These are phyloP conservation scores for Terebella lapidaria DNA, from an alignment of 2,888 invertebrate species.

Conservation along the genomic window DNA sequence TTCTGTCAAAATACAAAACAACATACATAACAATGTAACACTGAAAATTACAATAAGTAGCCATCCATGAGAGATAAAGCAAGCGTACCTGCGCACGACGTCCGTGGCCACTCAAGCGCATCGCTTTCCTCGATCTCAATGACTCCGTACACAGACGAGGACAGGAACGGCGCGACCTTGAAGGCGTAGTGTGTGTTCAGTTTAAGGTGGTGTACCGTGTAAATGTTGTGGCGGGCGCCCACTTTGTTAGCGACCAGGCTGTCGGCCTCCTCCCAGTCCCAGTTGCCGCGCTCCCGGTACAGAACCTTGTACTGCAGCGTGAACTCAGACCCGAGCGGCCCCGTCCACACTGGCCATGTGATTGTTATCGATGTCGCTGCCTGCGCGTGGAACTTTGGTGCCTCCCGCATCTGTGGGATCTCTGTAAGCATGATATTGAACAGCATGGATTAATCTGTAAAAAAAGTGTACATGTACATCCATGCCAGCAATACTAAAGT, in stretches of 20 bases:
- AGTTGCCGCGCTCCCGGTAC: slow-evolving; percentile 8
- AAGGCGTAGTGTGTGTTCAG: slow-evolving; percentile 19
- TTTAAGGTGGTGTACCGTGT: slow-evolving; percentile 4
- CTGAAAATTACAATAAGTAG: too few species aligned
- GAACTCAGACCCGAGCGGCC: slow-evolving; percentile 8
- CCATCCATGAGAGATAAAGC: too few species aligned
- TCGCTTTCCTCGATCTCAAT: background rate
- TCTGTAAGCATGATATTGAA: slow-evolving; percentile 6
- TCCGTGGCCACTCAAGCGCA: background rate
- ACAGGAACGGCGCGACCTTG: slow-evolving; percentile 9
- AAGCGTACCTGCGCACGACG: background rate
- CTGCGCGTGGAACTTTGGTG: slow-evolving; percentile 7
- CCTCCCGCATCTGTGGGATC: slow-evolving; percentile 12
- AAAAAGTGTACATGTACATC: background rate
- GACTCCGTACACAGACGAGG: background rate
- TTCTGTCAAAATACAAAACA: too few species aligned
- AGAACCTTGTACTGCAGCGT: slow-evolving; percentile 14
- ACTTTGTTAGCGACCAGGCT: slow-evolving; percentile 1
- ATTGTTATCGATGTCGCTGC: slow-evolving; percentile 10
- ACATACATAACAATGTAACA: too few species aligned
- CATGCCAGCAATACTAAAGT: too few species aligned
- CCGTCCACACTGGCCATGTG: slow-evolving; percentile 16
- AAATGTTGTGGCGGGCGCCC: background rate
- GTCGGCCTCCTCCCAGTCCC: background rate
- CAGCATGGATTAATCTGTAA: background rate